Conservation (phyloP, 2,113 vertebrate species). For the Brienomyrus brachyistius region DNA sequence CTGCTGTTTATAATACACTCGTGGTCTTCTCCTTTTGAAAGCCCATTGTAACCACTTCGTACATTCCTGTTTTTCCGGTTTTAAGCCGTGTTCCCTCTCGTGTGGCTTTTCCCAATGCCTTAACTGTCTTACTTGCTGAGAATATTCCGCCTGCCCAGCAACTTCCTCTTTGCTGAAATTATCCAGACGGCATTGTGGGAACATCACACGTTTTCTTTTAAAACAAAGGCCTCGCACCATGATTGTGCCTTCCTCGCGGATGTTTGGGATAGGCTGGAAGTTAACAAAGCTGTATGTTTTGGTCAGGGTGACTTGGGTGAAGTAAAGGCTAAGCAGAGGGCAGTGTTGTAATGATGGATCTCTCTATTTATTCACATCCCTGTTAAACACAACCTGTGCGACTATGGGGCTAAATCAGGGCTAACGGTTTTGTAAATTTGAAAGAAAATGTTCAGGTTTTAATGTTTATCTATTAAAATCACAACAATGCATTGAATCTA, state of each 20-base stretch:
- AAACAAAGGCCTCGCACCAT: not conserved
- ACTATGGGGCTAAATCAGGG: not conserved
- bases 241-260: not conserved
- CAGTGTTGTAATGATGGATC: not conserved
- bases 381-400: not conserved
- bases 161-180: not conserved
- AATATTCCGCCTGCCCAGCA: not conserved
- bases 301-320: not conserved
- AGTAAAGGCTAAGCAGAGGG: not conserved
- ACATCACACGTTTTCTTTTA: not conserved
- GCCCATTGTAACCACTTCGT: not conserved
- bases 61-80: slow-evolving; percentile 4
- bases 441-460: not conserved
- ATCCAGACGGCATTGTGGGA: not conserved
- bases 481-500: not conserved
- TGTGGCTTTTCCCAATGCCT: not conserved
- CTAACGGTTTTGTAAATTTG: not conserved
- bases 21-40: not conserved
- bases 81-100: not conserved
- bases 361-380: not conserved
- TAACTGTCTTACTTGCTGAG: not conserved
- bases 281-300: not conserved
- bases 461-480: not conserved
- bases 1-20: not conserved
- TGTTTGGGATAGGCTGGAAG: not conserved